Conservation (phyloP, 2,888 invertebrate species). For the Arge pagana region DNA sequence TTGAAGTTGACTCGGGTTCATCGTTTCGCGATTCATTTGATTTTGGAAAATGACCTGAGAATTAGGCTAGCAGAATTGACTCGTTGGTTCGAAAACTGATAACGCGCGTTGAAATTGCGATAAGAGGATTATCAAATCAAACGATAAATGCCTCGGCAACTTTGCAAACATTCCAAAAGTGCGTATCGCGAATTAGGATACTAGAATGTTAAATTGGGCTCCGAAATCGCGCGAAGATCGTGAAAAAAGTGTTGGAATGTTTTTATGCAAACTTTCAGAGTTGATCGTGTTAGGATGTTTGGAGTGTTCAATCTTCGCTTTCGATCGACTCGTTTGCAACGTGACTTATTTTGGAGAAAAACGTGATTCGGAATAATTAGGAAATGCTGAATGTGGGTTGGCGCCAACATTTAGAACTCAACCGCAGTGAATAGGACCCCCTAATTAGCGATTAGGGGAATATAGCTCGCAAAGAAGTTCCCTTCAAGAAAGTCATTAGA, state of each 20-base stretch:
- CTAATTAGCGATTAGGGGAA: slow-evolving; percentile 48
- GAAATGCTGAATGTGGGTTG: background rate
- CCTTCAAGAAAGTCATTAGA: slow-evolving; percentile 4
- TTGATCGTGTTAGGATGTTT: too few relatives aligned
- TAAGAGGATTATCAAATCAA: background rate
- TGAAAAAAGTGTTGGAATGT: too few relatives aligned
- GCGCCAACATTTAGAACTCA: slow-evolving; percentile 8
- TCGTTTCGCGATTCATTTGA: slow-evolving; percentile 31
- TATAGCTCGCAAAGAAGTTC: slow-evolving; percentile 36
- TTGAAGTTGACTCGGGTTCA: too few relatives aligned
- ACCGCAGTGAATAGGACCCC: slow-evolving; percentile 41
- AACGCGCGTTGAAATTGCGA: too few relatives aligned
- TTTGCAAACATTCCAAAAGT: background rate
- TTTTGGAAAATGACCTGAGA: slow-evolving; percentile 35
- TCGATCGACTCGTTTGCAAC: too few relatives aligned
- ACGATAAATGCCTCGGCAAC: background rate
- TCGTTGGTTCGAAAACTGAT: too few relatives aligned
- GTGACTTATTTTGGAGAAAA: slow-evolving; percentile 21
- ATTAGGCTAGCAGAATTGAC: slow-evolving; percentile 37
- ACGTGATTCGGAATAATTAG: background rate
- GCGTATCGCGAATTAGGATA: too few relatives aligned
- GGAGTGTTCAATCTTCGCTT: too few relatives aligned
- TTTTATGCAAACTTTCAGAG: too few relatives aligned
- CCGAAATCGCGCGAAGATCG: too few relatives aligned
- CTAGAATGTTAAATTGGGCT: too few relatives aligned